A percentile compares a stretch with the other conserved stretches of the same genome.
These are phyloP conservation scores for Thamnaconus septentrionalis DNA, from an alignment of 2,113 vertebrate genomes.

Conservation along the genomic window DNA sequence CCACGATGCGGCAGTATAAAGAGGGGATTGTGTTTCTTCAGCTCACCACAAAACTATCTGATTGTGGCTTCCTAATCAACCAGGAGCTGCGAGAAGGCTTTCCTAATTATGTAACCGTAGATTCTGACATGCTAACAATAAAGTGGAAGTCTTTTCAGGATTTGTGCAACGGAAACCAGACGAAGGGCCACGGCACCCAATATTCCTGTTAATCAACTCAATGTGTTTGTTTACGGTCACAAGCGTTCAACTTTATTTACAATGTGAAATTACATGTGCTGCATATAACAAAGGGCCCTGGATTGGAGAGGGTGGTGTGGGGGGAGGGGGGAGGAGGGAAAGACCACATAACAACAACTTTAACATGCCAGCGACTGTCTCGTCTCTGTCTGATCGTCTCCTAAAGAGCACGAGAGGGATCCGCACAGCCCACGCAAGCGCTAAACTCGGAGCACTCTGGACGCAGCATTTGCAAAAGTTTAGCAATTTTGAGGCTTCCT, in stretches of 20 bases:
- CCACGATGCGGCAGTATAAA: conserved; percentile 67
- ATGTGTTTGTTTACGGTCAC: not conserved
- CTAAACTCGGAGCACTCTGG: conserved; percentile 50
- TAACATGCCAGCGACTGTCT: conserved; percentile 38
- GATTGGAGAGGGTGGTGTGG: not conserved
- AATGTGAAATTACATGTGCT: not conserved
- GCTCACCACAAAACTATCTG: conserved; percentile 72
- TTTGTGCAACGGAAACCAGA: conserved; percentile 31
- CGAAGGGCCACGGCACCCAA: not conserved
- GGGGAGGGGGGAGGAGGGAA: too few species aligned
- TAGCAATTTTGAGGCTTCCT: conserved; percentile 59
- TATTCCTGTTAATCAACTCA: not conserved
- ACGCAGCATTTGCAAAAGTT: conserved; percentile 38
- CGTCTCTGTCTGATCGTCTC: conserved; percentile 8
- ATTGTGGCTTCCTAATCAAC: conserved; percentile 78
- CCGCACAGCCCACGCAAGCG: conserved; percentile 38
- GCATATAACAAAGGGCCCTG: conserved; percentile 1
- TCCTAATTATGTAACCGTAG: conserved; percentile 75
- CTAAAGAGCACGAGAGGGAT: not conserved
- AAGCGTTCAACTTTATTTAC: not conserved
- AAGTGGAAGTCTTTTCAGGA: conserved; percentile 41
- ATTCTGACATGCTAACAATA: conserved; percentile 68
- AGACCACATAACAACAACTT: conserved; percentile 33
- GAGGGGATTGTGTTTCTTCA: conserved; percentile 79
- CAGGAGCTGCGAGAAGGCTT: conserved; percentile 60